These are phyloP conservation scores for Heteromormyrus szaboi DNA, from an alignment of 2,797 vertebrate genomes.

Conservation along the genomic window DNA sequence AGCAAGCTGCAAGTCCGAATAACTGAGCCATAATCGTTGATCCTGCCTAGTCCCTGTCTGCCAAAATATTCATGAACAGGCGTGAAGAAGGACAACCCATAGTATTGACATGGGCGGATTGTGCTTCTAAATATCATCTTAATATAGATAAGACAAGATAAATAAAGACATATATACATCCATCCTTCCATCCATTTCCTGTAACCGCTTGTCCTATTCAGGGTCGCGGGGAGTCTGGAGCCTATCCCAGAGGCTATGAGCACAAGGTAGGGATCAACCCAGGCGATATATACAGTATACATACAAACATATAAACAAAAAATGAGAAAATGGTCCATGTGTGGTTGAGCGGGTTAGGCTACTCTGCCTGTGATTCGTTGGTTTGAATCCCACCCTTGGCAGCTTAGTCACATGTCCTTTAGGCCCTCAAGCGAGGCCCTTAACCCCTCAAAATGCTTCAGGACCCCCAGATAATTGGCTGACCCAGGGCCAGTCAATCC, in stretches of 20 bases:
- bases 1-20: not conserved
- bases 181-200: not conserved
- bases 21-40: not conserved
- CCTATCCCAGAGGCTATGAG: not conserved
- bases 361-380: not conserved
- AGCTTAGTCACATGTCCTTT: not conserved
- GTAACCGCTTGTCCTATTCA: not conserved
- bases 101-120: not conserved
- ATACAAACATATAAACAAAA: not conserved
- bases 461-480: not conserved
- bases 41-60: not conserved
- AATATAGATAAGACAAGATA: not conserved
- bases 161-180: not conserved
- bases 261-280: not conserved
- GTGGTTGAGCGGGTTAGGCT: not conserved
- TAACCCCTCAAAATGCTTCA: not conserved
- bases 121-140: not conserved
- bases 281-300: not conserved
- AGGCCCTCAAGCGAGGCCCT: not conserved
- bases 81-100: not conserved
- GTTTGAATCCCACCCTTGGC: not conserved
- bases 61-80: not conserved
- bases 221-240: not conserved
- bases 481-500: not conserved
- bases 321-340: not conserved